Conservation (phyloP, 37 sponge, comb jelly and placozoan genomes). For the Amphimedon queenslandica region DNA sequence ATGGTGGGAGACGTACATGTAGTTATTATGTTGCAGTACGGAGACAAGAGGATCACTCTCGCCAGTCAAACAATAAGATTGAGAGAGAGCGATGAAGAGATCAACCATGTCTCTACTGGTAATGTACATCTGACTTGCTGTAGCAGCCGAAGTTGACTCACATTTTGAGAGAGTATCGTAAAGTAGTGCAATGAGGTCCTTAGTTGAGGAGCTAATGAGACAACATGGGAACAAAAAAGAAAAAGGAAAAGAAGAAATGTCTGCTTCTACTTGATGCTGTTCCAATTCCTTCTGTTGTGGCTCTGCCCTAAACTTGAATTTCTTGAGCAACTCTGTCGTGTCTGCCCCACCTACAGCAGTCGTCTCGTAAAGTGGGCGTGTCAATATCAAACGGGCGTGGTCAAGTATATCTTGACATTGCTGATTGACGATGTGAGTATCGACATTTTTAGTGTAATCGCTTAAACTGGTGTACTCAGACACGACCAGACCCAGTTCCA, state of each 20-base stretch:
- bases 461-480: slow-evolving; percentile 40
- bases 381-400: slow-evolving; percentile 42
- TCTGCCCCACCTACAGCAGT: neutral
- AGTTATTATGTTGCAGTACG: slow-evolving; percentile 81
- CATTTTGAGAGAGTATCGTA: slow-evolving; percentile 32
- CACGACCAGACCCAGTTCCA: slow-evolving; percentile 12
- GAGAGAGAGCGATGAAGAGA: slow-evolving; percentile 48
- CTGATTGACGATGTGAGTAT: slow-evolving; percentile 45
- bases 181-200: slow-evolving; percentile 41
- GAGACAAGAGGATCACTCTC: slow-evolving; percentile 50
- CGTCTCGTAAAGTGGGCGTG: slow-evolving; percentile 51
- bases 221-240: slow-evolving; percentile 56
- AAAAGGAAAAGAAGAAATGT: neutral
- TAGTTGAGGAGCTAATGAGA: slow-evolving; percentile 38
- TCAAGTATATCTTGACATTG: slow-evolving; percentile 49
- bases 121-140: slow-evolving; percentile 47
- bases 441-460: slow-evolving; percentile 43
- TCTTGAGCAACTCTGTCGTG: neutral
- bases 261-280: neutral
- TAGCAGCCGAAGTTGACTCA: neutral
- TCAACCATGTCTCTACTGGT: slow-evolving; percentile 60
- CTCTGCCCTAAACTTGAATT: neutral
- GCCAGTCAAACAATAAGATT: slow-evolving; percentile 39
- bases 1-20: slow-evolving; percentile 86
- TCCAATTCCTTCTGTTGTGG: neutral